Evolutionary conservation across 1,140 invertebrate species (phyloP).

Genomic region (Brachionus asplanchnoidis): DNA sequence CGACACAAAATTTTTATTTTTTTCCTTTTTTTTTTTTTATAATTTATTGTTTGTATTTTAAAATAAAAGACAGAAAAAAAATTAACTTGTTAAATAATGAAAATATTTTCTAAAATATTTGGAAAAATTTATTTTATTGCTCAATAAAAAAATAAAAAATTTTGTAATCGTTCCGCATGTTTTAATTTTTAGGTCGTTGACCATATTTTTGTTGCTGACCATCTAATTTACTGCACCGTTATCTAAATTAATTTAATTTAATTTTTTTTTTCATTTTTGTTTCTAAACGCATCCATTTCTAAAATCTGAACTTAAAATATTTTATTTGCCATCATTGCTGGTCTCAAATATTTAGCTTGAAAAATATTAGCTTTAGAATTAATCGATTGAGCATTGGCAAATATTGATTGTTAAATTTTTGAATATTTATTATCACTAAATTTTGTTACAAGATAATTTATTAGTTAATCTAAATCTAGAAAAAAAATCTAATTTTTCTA

Average conservation of each 20-base stretch:
- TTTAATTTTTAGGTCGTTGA: background rate
- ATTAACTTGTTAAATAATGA: background rate
- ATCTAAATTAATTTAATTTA: slow-evolving; percentile 1
- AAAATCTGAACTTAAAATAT: background rate
- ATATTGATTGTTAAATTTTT: background rate
- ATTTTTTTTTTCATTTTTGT: background rate
- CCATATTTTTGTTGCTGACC: background rate
- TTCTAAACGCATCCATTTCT: background rate
- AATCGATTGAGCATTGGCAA: background rate
- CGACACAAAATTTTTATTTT: background rate
- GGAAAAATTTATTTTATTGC: background rate
- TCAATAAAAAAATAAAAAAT: background rate
- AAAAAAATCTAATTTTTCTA: background rate
- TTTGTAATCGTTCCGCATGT: background rate
- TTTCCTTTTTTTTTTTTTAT: background rate
- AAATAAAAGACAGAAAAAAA: background rate
- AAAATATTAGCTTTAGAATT: background rate
- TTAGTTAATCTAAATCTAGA: background rate
- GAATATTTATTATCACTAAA: background rate
- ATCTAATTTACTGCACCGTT: background rate
- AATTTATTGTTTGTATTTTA: background rate
- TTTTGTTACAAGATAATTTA: background rate
- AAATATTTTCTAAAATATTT: background rate
- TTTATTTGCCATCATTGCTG: background rate
- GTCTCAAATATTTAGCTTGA: background rate